phyloP scores from a whole-genome alignment of 2,113 vertebrate genomes.

The Turnix velox region DNA sequence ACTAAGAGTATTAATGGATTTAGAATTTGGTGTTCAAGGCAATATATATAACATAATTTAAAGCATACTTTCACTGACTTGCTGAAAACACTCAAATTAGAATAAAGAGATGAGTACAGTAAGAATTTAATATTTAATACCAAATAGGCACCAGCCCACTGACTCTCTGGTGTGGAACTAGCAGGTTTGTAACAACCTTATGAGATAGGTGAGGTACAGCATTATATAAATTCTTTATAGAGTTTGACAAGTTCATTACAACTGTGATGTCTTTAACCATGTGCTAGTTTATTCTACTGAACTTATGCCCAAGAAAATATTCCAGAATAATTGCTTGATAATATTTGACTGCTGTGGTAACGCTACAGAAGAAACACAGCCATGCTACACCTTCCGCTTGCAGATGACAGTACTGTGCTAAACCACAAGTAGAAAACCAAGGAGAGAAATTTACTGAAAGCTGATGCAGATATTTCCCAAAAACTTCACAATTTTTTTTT shows the following conservation, averaged over 20 bases:
- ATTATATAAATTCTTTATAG: slow-evolving; percentile 1
- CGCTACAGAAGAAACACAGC: neutral
- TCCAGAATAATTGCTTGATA: slow-evolving; percentile 25
- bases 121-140: neutral
- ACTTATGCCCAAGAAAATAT: slow-evolving; percentile 21
- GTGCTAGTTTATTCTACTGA: slow-evolving; percentile 15
- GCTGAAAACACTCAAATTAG: neutral
- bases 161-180: neutral
- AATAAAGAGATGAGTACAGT: neutral
- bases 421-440: neutral
- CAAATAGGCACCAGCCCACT: neutral
- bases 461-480: neutral
- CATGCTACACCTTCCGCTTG: neutral
- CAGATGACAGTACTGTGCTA: neutral
- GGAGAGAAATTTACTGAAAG: neutral
- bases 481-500: neutral
- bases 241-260: slow-evolving; percentile 47
- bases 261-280: slow-evolving; percentile 43
- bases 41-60: neutral
- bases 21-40: neutral
- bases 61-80: neutral
- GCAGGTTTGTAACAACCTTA: neutral
- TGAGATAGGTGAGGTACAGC: neutral
- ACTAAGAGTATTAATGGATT: neutral
- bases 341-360: neutral